Conservation (phyloP, 2,797 vertebrate species). For the Gadopsis marmoratus region DNA sequence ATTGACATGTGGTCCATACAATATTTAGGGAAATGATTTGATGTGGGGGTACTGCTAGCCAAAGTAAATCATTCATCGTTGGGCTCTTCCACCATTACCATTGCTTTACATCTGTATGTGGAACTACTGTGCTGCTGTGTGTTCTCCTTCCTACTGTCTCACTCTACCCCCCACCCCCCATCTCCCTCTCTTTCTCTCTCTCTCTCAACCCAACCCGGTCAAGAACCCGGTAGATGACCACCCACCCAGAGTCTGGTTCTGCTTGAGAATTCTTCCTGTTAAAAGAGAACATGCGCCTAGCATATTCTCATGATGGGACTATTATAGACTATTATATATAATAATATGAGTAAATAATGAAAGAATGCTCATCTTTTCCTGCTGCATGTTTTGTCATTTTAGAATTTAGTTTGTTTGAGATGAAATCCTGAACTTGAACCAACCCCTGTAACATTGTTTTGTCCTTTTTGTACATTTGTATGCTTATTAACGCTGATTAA, state of each 20-base stretch:
- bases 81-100: background rate
- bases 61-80: background rate
- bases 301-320: no score
- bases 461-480: background rate
- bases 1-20: conserved; percentile 12
- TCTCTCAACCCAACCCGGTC: no score
- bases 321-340: no score
- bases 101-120: no score
- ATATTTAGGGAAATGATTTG: conserved; percentile 18
- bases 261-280: no score
- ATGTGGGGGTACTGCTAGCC: conserved; percentile 7
- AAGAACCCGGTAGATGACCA: no score
- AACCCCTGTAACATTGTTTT: background rate
- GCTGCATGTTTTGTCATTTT: background rate
- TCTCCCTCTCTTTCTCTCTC: no score
- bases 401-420: background rate
- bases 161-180: no score
- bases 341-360: conserved; percentile 3
- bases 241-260: no score
- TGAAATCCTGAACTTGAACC: background rate
- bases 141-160: no score
- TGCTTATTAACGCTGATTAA: background rate
- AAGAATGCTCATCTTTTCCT: background rate
- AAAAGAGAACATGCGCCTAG: no score
- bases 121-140: no score